Evolutionary conservation across 2,113 vertebrate genomes (phyloP), one percentile per base, ranked within the genome.

Genomic region (Sitta europaea): DNA sequence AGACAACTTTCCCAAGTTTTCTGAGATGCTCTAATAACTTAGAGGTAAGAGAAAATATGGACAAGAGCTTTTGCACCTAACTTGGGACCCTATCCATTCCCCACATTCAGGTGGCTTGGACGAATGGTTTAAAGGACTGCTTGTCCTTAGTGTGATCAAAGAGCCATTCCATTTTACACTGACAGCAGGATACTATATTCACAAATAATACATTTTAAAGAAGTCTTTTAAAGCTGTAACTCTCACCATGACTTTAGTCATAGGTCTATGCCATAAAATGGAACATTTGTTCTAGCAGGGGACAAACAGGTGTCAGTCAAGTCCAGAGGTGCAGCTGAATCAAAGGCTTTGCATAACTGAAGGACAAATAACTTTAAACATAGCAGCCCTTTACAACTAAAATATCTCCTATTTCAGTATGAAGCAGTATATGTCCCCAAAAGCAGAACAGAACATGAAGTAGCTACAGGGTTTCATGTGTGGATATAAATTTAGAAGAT

Each of bases 401-500:
- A 94, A 72, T 78, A 87, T 54, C 55, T 28, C 25, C 25, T 38
- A 2, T 81, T 92, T 93, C 72, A 55, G 18, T 70, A 55, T 67
- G 42, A 92, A 93, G 35, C 12, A 53, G 63, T 35, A 63, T 31
- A 12, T 10, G 14, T 58, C 36, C 25, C n/a, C 57, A 48, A 67
- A 86, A 88, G 23, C 31, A 66, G 73, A 84, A 80, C 24, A 89
- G 48, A 91, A 77, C 36, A 47, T 0, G 6, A 87, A 84, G 63
- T 21, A 87, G 33, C 45, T 71, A n/a, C 2, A 1, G 57, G 21
- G 25, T 9, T 95, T 83, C 53, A 54, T 48, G 50, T 67, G 38
- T 78, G n/a, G 61, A 36, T 76, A 78, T 71, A 92, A 86, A 92
- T 95, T 93, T 77, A 86, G 88, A 78, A 86, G 51, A 90, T 86